A percentile compares a stretch with the other conserved stretches of the same genome.
These are phyloP conservation scores for Rhizomys pruinosus DNA, from an alignment of 2,113 vertebrate species.

Conservation along the genomic window DNA sequence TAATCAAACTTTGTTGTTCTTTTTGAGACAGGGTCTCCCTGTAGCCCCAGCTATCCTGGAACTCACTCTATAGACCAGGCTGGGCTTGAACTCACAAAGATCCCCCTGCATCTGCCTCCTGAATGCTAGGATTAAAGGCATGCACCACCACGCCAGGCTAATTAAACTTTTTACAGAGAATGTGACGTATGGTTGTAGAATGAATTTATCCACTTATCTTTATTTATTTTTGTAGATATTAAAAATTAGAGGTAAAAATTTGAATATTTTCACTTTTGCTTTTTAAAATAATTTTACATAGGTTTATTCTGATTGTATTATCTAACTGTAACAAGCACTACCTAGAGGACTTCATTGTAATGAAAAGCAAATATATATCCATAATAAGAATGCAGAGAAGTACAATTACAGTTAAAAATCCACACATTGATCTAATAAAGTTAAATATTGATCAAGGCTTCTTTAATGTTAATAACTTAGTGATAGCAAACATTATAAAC, in stretches of 20 bases:
- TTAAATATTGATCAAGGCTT: neutral
- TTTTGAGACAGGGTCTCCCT: no score
- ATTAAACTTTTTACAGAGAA: no score
- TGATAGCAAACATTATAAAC: neutral
- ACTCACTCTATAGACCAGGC: no score
- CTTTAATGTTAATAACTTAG: neutral
- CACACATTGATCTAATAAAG: neutral
- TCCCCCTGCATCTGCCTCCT: no score
- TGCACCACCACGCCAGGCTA: no score
- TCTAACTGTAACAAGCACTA: neutral
- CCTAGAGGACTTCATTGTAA: neutral
- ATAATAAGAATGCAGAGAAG: conserved; percentile 22
- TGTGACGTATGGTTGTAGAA: neutral
- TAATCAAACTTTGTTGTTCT: no score
- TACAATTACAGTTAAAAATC: neutral
- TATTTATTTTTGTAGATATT: neutral
- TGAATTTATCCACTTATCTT: neutral
- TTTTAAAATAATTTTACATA: neutral
- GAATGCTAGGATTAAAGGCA: no score
- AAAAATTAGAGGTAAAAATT: neutral
- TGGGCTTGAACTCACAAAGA: no score
- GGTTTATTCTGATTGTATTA: neutral
- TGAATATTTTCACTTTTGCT: neutral
- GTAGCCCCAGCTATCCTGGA: no score
- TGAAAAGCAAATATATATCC: neutral